phyloP scores from a whole-genome alignment of 2,113 vertebrate species.

The Rhegmatorhina hoffmannsi region DNA sequence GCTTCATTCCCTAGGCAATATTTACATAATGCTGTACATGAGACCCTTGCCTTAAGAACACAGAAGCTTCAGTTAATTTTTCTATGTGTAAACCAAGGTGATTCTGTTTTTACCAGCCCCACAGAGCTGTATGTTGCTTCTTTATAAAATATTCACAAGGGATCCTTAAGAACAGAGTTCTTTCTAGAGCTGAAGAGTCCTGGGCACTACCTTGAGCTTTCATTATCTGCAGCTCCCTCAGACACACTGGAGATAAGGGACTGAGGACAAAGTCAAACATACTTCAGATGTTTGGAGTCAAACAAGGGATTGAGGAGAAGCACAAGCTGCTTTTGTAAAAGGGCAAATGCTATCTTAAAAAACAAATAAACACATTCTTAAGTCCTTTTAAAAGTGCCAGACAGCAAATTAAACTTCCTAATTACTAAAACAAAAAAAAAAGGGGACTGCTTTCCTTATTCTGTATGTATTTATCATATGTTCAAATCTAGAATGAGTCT shows the following conservation, averaged over 20 bases:
- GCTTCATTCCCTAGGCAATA: constrained; percentile 23
- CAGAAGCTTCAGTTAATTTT: neutral
- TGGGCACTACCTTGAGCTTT: neutral
- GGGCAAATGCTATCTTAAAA: constrained; percentile 55
- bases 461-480: neutral
- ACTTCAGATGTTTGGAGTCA: constrained; percentile 29
- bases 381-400: constrained; percentile 18
- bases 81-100: neutral
- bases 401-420: constrained; percentile 35
- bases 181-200: neutral
- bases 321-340: neutral
- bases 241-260: neutral
- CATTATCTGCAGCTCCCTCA: neutral
- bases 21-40: constrained; percentile 13
- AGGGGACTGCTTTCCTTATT: neutral
- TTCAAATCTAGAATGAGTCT: neutral
- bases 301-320: neutral
- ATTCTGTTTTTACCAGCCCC: neutral
- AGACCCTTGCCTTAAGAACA: neutral
- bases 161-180: neutral
- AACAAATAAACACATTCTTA: neutral
- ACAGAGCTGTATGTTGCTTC: neutral
- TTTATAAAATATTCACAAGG: neutral
- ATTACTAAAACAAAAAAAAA: neutral
- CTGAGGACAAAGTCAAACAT: constrained; percentile 49